Base-by-base conservation (phyloP, 1,140 invertebrate species). In the Listronotus oregonensis region DNA sequence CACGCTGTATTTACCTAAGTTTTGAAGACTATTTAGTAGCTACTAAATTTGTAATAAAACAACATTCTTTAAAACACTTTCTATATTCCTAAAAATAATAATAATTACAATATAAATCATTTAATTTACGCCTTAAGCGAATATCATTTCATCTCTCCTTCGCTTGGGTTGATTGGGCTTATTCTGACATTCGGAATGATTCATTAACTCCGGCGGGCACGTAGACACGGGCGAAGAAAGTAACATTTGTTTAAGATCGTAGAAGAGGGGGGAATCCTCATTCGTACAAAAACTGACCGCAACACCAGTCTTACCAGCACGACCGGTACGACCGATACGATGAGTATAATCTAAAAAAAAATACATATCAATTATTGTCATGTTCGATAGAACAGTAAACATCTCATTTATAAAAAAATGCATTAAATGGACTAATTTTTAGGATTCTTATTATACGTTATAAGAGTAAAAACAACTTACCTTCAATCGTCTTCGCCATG, bases 401-500 rank as follows among this genome's bases (percentile, higher is more conserved):
- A 34, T 55, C 12, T 55, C 34, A 43, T 15, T 54, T 34, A 40
- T 8, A 9, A 9, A 40, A 40, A 49, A 49, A 10, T 18, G 14
- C n/a, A 57, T 47, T n/a, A n/a, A n/a, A n/a, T n/a, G n/a, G n/a
- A n/a, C n/a, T n/a, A n/a, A n/a, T n/a, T n/a, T n/a, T n/a, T n/a
- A n/a, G n/a, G n/a, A n/a, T n/a, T n/a, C n/a, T n/a, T n/a, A n/a
- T n/a, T n/a, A n/a, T n/a, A n/a, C n/a, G n/a, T n/a, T n/a, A n/a
- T n/a, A n/a, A n/a, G n/a, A n/a, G n/a, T n/a, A n/a, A 63, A 50
- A 27, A 14, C 10, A 47, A 31, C 21, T 60, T 80, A 89, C 90
- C 90, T 87, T 99, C 96, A 77, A 99, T 99, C 52, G 90, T 89
- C 81, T 99, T 99, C 0, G 97, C 96, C 97, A 99, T 99, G 79